Conservation (phyloP, 1,140 invertebrate species). For the Dufourea novaeangliae region DNA sequence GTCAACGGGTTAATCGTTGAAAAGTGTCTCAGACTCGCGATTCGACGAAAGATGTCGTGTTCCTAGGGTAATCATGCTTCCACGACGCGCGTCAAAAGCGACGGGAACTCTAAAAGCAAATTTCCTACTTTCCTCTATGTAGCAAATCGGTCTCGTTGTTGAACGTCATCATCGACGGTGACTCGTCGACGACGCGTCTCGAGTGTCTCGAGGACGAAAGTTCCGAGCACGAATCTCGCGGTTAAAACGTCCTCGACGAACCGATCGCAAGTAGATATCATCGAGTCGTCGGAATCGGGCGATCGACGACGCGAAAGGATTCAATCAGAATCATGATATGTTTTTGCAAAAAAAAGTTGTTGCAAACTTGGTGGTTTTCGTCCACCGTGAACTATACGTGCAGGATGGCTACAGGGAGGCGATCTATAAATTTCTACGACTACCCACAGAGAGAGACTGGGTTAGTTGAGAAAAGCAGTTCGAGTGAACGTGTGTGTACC, state of each 20-base stretch:
- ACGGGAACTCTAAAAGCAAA: constrained; percentile 5
- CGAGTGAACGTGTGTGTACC: not conserved
- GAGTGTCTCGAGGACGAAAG: not conserved
- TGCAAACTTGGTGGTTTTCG: not conserved
- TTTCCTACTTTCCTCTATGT: not conserved
- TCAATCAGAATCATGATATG: too few species aligned
- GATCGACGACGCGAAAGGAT: too few species aligned
- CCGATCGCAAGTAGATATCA: not conserved
- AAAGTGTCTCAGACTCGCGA: not conserved
- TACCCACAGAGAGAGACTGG: not conserved
- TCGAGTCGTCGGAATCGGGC: not conserved
- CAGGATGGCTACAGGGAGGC: constrained; percentile 16
- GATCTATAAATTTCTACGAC: not conserved
- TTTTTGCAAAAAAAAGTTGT: too few species aligned
- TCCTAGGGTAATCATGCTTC: not conserved
- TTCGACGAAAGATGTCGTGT: not conserved
- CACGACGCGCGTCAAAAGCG: not conserved
- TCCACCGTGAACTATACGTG: constrained; percentile 6
- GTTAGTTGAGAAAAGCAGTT: constrained; percentile 21
- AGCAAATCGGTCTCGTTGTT: not conserved
- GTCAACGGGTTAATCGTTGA: not conserved
- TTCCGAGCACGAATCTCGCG: not conserved
- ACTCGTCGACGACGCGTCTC: not conserved
- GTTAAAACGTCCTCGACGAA: not conserved
- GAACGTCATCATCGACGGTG: not conserved